Evolutionary conservation across 2,113 vertebrate genomes (phyloP).

Genomic region (Pteropus alecto): DNA sequence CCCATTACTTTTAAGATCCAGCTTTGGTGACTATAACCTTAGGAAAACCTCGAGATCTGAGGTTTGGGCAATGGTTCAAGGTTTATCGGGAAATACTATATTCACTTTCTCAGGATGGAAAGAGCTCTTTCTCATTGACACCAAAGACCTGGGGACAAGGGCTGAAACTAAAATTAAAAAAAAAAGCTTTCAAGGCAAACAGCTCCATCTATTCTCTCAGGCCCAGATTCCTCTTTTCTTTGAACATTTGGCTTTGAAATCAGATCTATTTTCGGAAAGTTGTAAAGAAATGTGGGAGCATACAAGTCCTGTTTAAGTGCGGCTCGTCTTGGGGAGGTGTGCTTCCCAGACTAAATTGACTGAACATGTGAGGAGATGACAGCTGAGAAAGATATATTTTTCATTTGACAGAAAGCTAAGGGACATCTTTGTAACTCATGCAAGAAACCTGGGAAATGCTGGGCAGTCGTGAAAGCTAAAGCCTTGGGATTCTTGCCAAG

Average conservation of each 20-base stretch:
- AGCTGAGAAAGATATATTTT: constrained; percentile 63
- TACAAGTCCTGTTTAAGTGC: neutral
- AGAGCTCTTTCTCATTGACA: constrained; percentile 21
- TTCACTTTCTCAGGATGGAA: constrained; percentile 26
- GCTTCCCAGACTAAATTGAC: constrained; percentile 48
- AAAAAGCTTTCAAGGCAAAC: constrained; percentile 56
- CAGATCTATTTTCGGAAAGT: constrained; percentile 33
- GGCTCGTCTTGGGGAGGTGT: neutral
- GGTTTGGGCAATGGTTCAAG: neutral
- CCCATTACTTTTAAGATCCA: constrained; percentile 15
- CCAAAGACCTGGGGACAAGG: neutral
- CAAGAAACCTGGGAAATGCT: constrained; percentile 43
- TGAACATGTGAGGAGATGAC: constrained; percentile 34
- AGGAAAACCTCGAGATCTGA: constrained; percentile 23
- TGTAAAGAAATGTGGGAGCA: neutral
- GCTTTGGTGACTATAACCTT: constrained; percentile 24
- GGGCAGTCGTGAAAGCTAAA: constrained; percentile 50
- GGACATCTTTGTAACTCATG: constrained; percentile 55
- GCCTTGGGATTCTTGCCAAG: constrained; percentile 65
- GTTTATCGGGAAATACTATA: constrained; percentile 18
- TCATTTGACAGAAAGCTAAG: constrained; percentile 40
- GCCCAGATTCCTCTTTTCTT: constrained; percentile 24
- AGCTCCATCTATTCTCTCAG: constrained; percentile 8
- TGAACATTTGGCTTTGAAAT: constrained; percentile 66
- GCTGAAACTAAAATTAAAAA: constrained; percentile 55